Evolutionary conservation across 2,888 invertebrate genomes (phyloP), one percentile per base, ranked within the genome.

Genomic region (Cepaea hortensis): DNA sequence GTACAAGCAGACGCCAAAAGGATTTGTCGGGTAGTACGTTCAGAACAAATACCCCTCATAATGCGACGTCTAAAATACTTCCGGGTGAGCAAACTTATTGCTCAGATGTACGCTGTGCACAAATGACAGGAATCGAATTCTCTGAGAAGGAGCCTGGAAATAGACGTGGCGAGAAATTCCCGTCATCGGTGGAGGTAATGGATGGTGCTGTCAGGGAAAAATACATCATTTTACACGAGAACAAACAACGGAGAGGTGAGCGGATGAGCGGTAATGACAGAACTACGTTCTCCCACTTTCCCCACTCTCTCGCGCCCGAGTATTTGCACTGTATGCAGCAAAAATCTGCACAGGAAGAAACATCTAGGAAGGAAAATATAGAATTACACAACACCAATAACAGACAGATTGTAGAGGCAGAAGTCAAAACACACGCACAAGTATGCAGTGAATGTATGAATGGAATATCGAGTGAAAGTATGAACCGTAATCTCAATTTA

Each of bases 191-290:
- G 48, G n/a, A 48, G 3, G 68, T 65, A 65, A 80, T 65, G 20
- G 80, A 61, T 61, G 80, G 62, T 15, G 13, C 20, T 81, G 81
- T 81, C 65, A 6, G 46, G 48, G 68, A 68, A 46, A 46, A 68
- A 46, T 46, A 81, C 81, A 81, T 65, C 61, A 55, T n/a, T 80
- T 80, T 65, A 81, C 65, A 46, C 3, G 1, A 68, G 65, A 81
- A 48, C n/a, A 48, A 70, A 20, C 81, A 70, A 9, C 48, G 6
- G 13, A 13, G 11, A n/a, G 70, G n/a, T 4, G 81, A 50, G 11
- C 11, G 50, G 68, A 0, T 13, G n/a, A 7, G 68, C 13, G 46
- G 4, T 68, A n/a, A 20, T n/a, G 20, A 50, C 48, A 20, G 70
- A 50, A 46, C 48, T 68, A 50, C n/a, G n/a, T 20, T 1, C 68